Evolutionary conservation across 2,888 invertebrate species (phyloP).

Genomic region (Empis livida): DNA sequence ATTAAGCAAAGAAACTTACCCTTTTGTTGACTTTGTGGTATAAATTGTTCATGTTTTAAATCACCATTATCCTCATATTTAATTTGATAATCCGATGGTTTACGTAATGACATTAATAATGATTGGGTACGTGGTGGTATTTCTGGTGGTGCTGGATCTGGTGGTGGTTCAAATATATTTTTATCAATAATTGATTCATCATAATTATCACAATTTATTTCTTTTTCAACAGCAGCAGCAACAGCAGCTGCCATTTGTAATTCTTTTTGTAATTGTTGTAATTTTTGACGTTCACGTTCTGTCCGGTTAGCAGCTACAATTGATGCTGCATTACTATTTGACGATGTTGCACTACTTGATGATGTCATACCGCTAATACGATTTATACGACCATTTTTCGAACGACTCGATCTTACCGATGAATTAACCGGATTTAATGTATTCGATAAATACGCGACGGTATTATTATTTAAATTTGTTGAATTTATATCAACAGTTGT

Average conservation of each 20-base stretch:
- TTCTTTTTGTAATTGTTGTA: constrained; percentile 22
- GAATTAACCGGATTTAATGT: constrained; percentile 10
- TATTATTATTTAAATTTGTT: background rate
- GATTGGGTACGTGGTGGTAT: constrained; percentile 78
- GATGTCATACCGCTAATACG: constrained; percentile 43
- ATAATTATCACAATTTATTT: constrained; percentile 5
- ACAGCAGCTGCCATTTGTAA: constrained; percentile 14
- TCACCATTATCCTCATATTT: constrained; percentile 35
- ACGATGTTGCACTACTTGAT: constrained; percentile 41
- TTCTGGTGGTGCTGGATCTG: constrained; percentile 75
- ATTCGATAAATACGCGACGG: background rate
- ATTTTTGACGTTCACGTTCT: constrained; percentile 22
- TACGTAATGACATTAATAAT: constrained; percentile 42
- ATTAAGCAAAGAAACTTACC: constrained; percentile 13
- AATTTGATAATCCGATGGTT: constrained; percentile 34
- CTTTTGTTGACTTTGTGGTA: constrained; percentile 31
- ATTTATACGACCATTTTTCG: constrained; percentile 19
- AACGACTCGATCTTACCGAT: constrained; percentile 27
- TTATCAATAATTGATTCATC: constrained; percentile 34
- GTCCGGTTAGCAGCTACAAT: constrained; percentile 19
- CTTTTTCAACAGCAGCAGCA: constrained; percentile 7
- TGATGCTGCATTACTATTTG: constrained; percentile 23
- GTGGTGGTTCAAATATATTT: constrained; percentile 54
- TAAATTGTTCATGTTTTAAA: constrained; percentile 36
- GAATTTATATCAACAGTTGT: constrained; percentile 1